A percentile compares a stretch with the other conserved stretches of the same genome.
phyloP scores from a whole-genome alignment of 2,888 invertebrate genomes.

The Periphyllus acericola region DNA sequence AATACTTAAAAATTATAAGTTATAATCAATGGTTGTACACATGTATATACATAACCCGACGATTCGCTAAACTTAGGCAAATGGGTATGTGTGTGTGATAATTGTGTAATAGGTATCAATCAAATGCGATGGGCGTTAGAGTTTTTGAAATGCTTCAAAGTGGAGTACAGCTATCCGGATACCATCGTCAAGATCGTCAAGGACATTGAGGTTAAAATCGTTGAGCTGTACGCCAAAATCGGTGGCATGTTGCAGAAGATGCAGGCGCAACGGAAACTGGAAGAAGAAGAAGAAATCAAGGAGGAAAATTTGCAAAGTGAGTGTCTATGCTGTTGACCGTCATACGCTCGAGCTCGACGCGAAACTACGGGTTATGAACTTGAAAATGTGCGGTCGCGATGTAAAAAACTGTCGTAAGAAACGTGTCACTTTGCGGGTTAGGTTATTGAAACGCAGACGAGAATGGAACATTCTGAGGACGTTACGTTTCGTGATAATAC shows the following conservation, averaged over 20 bases:
- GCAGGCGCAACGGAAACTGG: neutral
- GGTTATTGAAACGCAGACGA: no score
- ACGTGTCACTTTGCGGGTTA: no score
- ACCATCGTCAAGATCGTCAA: slow-evolving; percentile 14
- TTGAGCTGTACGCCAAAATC: slow-evolving; percentile 17
- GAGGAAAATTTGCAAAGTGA: neutral
- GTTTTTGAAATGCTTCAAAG: slow-evolving; percentile 39
- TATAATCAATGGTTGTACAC: no score
- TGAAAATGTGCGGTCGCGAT: no score
- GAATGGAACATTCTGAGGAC: no score
- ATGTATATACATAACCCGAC: no score
- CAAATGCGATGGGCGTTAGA: slow-evolving; percentile 51
- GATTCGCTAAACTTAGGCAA: no score
- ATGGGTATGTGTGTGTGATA: neutral
- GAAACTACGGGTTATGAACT: neutral
- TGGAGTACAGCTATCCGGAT: slow-evolving; percentile 25
- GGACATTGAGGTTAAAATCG: neutral
- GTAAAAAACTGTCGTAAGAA: no score
- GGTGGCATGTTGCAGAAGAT: neutral
- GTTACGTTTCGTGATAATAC: no score
- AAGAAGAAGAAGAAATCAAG: neutral
- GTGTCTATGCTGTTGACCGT: neutral
- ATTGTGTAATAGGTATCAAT: slow-evolving; percentile 34
- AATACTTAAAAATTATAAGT: no score
- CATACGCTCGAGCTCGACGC: neutral